A percentile compares a stretch with the other conserved stretches of the same genome.
Evolutionary conservation across 2,113 vertebrate species (phyloP).

Genomic region (Dendrocopos noguchii): DNA sequence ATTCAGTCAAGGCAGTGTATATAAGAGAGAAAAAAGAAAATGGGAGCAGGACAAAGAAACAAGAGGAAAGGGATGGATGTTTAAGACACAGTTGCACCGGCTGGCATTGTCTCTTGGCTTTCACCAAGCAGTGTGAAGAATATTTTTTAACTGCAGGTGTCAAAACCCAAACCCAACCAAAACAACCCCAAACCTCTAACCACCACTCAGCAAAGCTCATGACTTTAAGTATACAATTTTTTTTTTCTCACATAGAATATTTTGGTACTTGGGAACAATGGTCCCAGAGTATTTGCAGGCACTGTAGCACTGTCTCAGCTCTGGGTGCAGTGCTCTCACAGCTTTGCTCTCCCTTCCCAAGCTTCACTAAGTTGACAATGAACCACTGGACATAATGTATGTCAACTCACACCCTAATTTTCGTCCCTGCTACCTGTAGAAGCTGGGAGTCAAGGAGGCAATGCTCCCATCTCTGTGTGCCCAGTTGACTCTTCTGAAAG

Average conservation of each 20-base stretch:
- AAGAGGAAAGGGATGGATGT: neutral
- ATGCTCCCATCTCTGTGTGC: neutral
- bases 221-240: neutral
- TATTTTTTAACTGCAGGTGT: neutral
- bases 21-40: neutral
- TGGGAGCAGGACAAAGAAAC: neutral
- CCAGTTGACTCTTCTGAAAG: neutral
- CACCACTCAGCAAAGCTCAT: neutral
- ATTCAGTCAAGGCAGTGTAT: neutral
- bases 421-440: neutral
- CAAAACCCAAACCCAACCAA: neutral
- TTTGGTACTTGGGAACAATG: neutral
- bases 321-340: neutral
- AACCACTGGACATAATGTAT: neutral
- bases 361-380: neutral
- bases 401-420: neutral
- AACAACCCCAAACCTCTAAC: neutral
- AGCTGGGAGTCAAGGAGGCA: neutral
- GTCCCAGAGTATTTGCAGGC: neutral
- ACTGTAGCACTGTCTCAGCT: neutral
- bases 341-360: neutral
- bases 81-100: neutral
- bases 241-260: neutral
- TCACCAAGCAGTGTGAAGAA: neutral
- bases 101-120: neutral